Evolutionary conservation across 2,888 invertebrate genomes (phyloP).

Genomic region (Archaeoteleia sp.): DNA sequence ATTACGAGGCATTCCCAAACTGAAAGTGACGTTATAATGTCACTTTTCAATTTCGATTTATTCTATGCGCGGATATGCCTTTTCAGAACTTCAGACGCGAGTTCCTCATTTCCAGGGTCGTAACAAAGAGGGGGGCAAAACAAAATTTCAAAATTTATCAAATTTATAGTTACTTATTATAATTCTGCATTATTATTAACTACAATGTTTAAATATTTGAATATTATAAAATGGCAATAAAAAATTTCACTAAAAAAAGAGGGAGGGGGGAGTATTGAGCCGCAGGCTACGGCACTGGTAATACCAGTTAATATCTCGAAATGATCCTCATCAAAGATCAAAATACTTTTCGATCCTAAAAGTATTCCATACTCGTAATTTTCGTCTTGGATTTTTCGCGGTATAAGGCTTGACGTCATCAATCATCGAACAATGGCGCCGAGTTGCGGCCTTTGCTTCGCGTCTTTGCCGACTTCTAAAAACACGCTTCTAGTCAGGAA

Average conservation of each 20-base stretch:
- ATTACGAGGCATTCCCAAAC: conserved; percentile 8
- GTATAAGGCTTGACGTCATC: conserved; percentile 53
- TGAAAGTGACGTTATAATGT: conserved; percentile 16
- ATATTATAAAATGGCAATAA: too few relatives aligned
- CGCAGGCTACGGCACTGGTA: too few relatives aligned
- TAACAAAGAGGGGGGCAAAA: too few relatives aligned
- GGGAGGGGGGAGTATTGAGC: too few relatives aligned
- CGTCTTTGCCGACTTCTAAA: conserved; percentile 41
- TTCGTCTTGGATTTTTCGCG: conserved; percentile 36
- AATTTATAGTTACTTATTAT: too few relatives aligned
- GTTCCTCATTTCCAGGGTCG: too few relatives aligned
- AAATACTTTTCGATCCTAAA: conserved; percentile 8
- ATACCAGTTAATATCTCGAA: too few relatives aligned
- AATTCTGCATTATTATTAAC: too few relatives aligned
- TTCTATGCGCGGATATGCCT: neutral
- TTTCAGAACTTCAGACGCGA: neutral
- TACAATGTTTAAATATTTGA: too few relatives aligned
- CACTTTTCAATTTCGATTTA: conserved; percentile 7
- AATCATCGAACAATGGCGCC: conserved; percentile 57
- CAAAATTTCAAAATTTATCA: too few relatives aligned
- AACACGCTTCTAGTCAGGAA: conserved; percentile 42
- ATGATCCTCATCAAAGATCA: too few relatives aligned
- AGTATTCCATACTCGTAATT: conserved; percentile 13
- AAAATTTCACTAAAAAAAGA: too few relatives aligned
- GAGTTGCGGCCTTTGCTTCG: conserved; percentile 23